phyloP scores from a whole-genome alignment of 2,113 vertebrate species.

The Hypanus sabinus region DNA sequence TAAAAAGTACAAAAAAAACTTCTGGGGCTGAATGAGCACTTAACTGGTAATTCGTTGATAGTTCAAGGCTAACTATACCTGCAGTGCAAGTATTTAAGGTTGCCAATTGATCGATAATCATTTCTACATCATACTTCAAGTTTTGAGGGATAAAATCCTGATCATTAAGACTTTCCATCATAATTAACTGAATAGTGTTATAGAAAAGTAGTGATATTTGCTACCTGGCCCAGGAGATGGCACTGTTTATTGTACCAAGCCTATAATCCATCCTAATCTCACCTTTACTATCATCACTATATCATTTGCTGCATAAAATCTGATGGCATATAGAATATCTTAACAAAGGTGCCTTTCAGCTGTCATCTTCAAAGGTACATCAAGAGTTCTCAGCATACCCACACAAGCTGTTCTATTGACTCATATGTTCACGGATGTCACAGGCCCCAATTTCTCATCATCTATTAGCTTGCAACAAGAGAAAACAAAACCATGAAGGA shows the following conservation, averaged over 20 bases:
- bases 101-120: neutral
- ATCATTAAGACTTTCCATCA: neutral
- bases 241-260: constrained; percentile 47
- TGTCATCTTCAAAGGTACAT: neutral
- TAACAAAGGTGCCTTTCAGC: neutral
- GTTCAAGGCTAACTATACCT: neutral
- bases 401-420: neutral
- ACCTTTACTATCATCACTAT: neutral
- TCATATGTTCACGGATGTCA: neutral
- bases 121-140: neutral
- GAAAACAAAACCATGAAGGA: constrained; percentile 47
- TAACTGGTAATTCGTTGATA: neutral
- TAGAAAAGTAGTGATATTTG: neutral
- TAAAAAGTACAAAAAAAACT: neutral
- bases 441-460: constrained; percentile 13
- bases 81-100: neutral
- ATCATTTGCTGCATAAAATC: neutral
- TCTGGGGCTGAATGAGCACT: neutral
- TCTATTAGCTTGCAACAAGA: constrained; percentile 42
- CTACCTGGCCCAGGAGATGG: constrained; percentile 49
- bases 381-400: neutral
- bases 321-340: neutral
- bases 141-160: neutral
- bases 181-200: neutral
- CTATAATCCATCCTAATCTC: constrained; percentile 7